Evolutionary conservation across 2,888 invertebrate genomes (phyloP).

Genomic region (Julus scanicus): DNA sequence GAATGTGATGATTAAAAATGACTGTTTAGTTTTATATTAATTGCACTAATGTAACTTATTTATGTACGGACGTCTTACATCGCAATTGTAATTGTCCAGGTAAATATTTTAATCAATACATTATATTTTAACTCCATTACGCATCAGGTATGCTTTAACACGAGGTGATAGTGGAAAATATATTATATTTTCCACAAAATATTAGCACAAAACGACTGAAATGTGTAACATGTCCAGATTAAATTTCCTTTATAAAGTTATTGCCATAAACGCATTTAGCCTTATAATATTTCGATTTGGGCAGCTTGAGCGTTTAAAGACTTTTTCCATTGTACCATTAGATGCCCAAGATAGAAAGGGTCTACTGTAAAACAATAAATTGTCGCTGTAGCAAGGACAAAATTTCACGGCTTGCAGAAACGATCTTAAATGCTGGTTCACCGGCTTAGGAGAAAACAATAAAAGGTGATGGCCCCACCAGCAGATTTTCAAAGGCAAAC

Average conservation of each 20-base stretch:
- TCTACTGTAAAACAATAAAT: constrained; percentile 25
- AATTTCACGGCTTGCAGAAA: constrained; percentile 39
- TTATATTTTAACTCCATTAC: too few species aligned
- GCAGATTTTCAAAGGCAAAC: constrained; percentile 19
- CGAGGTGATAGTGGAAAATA: not conserved
- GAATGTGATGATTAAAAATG: too few species aligned
- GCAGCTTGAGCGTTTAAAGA: not conserved
- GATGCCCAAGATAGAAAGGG: not conserved
- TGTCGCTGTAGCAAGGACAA: not conserved
- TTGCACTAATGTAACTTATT: too few species aligned
- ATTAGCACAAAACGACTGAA: not conserved
- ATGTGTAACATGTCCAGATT: not conserved
- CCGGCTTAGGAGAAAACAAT: constrained; percentile 34
- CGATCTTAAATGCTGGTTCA: constrained; percentile 39
- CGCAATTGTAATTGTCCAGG: too few species aligned
- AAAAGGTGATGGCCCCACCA: constrained; percentile 33
- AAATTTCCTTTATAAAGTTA: not conserved
- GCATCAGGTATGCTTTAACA: too few species aligned
- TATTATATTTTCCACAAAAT: not conserved
- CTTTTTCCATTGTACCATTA: not conserved
- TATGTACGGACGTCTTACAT: too few species aligned
- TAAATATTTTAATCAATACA: too few species aligned
- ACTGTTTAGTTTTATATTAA: too few species aligned
- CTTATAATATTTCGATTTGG: not conserved
- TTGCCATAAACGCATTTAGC: not conserved